Conservation (phyloP, 35 echinoderm and acorn worm genomes). For the Eucidaris tribuloides region DNA sequence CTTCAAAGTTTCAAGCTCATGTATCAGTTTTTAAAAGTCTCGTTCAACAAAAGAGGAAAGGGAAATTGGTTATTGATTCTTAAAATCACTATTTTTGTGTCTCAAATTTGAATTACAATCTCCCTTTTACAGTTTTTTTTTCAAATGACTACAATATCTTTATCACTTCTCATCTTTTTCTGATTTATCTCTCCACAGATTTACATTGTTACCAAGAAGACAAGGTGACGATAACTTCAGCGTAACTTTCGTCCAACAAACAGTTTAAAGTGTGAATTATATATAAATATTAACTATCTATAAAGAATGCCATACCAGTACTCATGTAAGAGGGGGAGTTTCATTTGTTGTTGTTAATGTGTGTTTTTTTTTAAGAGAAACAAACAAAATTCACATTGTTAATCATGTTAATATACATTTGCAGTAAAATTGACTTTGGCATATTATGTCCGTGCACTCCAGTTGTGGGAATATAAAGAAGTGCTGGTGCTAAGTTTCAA, state of each 20-base stretch:
- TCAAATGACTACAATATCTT: neutral
- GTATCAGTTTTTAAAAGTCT: neutral
- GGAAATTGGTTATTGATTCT: neutral
- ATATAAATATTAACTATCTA: no score
- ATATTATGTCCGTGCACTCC: no score
- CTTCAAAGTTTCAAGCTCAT: neutral
- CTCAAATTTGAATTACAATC: neutral
- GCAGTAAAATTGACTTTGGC: no score
- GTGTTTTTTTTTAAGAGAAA: neutral
- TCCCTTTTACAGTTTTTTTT: neutral
- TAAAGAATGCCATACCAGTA: no score
- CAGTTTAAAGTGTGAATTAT: no score
- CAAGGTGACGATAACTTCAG: constrained; percentile 23
- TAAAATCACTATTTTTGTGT: neutral
- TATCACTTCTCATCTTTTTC: no score
- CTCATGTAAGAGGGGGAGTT: no score
- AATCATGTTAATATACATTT: no score
- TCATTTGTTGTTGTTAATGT: neutral
- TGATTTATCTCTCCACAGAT: constrained; percentile 12
- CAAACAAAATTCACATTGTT: no score
- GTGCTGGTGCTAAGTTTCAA: no score
- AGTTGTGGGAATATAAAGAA: no score
- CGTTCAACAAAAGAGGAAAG: neutral
- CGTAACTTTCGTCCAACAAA: no score
- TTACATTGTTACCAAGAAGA: constrained; percentile 17